These are phyloP conservation scores for Oncorhynchus nerka DNA, from an alignment of 2,113 vertebrate genomes.

Conservation along the genomic window DNA sequence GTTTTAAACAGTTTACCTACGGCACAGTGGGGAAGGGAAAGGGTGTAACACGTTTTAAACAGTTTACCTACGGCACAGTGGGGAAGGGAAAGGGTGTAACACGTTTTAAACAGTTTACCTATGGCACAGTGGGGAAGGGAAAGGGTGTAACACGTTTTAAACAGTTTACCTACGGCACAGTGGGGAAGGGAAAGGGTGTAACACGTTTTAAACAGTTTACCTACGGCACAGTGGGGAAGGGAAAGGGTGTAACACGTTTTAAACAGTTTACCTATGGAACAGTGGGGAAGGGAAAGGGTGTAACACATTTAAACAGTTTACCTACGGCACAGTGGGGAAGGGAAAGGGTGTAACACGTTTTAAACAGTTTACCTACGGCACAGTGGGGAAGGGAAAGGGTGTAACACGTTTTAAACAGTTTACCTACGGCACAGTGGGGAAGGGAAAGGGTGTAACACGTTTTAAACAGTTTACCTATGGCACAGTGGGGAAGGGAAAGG, in stretches of 20 bases:
- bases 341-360: conserved; percentile 21
- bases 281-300: conserved; percentile 37
- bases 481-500: conserved; percentile 61
- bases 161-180: conserved; percentile 81
- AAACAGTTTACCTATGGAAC: conserved; percentile 76
- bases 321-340: neutral
- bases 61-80: conserved; percentile 83
- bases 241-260: conserved; percentile 25
- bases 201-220: neutral
- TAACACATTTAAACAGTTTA: neutral
- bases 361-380: conserved; percentile 73
- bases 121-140: neutral
- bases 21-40: neutral
- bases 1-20: neutral
- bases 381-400: conserved; percentile 55
- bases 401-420: neutral
- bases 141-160: conserved; percentile 24
- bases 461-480: conserved; percentile 70
- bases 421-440: neutral
- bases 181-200: too few species aligned
- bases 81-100: neutral
- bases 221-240: neutral
- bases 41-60: conserved; percentile 24
- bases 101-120: neutral
- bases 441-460: conserved; percentile 20